These are phyloP conservation scores for Glaucopsyche alexis DNA, from an alignment of 2,888 invertebrate species.

Conservation along the genomic window DNA sequence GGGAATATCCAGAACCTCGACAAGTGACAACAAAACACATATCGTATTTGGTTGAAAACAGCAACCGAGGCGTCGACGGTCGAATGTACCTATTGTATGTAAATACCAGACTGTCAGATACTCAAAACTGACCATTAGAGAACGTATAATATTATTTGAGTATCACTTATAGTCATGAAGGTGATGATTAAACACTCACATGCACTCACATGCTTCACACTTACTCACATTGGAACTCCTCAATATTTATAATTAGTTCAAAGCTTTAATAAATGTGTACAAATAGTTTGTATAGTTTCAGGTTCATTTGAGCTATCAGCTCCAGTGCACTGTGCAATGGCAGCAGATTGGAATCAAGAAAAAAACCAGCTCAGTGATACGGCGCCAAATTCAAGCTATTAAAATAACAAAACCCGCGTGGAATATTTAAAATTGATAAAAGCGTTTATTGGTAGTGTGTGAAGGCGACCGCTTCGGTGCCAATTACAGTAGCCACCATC, in stretches of 20 bases:
- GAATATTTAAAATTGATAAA: conserved; percentile 52
- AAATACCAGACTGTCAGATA: not conserved
- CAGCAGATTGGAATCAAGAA: conserved; percentile 23
- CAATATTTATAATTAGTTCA: too few relatives aligned
- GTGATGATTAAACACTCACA: not conserved
- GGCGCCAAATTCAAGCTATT: conserved; percentile 44
- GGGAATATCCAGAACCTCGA: not conserved
- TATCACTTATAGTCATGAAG: not conserved
- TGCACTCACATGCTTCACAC: not conserved
- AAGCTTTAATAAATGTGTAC: too few relatives aligned
- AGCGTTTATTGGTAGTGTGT: conserved; percentile 45
- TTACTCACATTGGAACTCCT: too few relatives aligned
- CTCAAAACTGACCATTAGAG: not conserved
- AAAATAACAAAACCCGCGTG: conserved; percentile 45
- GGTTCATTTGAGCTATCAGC: not conserved
- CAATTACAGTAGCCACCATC: conserved; percentile 75
- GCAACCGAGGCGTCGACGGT: not conserved
- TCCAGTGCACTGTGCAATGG: not conserved
- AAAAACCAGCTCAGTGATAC: conserved; percentile 6
- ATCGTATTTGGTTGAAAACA: not conserved
- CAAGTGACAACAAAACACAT: not conserved
- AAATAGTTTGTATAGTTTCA: not conserved
- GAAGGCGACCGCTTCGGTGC: conserved; percentile 61
- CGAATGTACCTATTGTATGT: not conserved
- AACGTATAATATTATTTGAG: not conserved